phyloP scores from a whole-genome alignment of 2,888 invertebrate genomes.

The Drosophila aldrichi region DNA sequence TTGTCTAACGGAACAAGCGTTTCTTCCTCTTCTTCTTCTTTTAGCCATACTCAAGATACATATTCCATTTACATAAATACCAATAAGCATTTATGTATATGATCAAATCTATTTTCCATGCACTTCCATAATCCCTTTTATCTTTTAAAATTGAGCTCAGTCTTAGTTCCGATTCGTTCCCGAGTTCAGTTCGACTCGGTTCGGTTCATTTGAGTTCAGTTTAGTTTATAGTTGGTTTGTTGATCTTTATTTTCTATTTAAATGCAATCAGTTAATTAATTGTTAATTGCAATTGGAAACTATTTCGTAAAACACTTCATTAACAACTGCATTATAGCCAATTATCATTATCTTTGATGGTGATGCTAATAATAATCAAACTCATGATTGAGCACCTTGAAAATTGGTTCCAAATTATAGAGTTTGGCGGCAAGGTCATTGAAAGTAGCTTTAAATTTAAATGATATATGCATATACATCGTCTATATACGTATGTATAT shows the following conservation, averaged over 20 bases:
- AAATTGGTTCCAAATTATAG: background rate
- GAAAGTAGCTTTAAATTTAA: background rate
- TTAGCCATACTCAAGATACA: conserved; percentile 2
- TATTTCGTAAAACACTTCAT: conserved; percentile 47
- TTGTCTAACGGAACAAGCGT: conserved; percentile 40
- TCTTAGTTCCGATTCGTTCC: background rate
- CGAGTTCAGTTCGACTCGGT: background rate
- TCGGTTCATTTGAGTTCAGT: conserved; percentile 2
- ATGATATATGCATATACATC: background rate
- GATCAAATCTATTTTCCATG: background rate
- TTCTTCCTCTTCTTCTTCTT: conserved; percentile 31
- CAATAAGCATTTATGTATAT: conserved; percentile 3
- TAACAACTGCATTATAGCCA: conserved; percentile 11
- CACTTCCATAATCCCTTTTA: background rate
- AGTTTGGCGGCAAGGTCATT: conserved; percentile 8
- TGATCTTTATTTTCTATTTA: conserved; percentile 39
- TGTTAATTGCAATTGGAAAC: conserved; percentile 42
- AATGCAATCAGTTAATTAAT: conserved; percentile 38
- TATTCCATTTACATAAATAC: conserved; percentile 4
- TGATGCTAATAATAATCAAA: background rate
- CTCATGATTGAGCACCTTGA: background rate
- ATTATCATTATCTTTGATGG: background rate
- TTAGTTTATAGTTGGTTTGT: conserved; percentile 19
- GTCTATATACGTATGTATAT: background rate
- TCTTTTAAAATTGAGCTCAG: background rate